Evolutionary conservation across 2,113 vertebrate species (phyloP).

Genomic region (Trochalopteron elliotii): DNA sequence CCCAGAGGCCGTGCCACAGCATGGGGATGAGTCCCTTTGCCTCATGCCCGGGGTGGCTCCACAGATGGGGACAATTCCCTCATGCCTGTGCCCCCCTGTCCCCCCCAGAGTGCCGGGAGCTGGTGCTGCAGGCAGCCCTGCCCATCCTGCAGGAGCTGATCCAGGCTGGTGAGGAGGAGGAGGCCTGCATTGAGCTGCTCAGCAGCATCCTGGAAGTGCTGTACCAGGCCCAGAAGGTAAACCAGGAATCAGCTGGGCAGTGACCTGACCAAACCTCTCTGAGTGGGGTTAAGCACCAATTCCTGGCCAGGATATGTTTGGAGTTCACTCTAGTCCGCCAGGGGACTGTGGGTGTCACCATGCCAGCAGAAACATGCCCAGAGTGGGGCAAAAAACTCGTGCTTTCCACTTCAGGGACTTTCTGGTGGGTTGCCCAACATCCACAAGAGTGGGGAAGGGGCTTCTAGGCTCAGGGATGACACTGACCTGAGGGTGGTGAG

Average conservation of each 20-base stretch:
- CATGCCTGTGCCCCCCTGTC: accelerated
- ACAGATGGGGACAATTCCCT: neutral
- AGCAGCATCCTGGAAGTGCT: slow-evolving; percentile 65
- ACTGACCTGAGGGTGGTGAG: no score
- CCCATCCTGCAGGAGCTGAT: slow-evolving; percentile 41
- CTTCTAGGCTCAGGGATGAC: neutral
- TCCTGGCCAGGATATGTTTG: accelerated
- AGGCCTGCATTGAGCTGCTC: slow-evolving; percentile 52
- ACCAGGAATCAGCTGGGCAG: neutral
- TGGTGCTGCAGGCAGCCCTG: slow-evolving; percentile 21
- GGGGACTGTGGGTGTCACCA: neutral
- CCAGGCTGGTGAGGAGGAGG: slow-evolving; percentile 32
- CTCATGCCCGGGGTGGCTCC: accelerated
- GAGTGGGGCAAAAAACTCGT: neutral
- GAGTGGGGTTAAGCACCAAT: neutral
- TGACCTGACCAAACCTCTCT: accelerated
- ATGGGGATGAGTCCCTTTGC: accelerated
- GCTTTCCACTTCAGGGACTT: neutral
- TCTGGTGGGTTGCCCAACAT: neutral
- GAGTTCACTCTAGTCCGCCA: accelerated
- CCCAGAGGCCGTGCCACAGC: neutral
- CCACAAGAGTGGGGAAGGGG: neutral
- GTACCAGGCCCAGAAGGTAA: slow-evolving; percentile 52
- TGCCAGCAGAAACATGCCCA: neutral
- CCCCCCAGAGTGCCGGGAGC: slow-evolving; percentile 46